phyloP scores from a whole-genome alignment of 2,113 vertebrate genomes.

The Psettodes erumei region DNA sequence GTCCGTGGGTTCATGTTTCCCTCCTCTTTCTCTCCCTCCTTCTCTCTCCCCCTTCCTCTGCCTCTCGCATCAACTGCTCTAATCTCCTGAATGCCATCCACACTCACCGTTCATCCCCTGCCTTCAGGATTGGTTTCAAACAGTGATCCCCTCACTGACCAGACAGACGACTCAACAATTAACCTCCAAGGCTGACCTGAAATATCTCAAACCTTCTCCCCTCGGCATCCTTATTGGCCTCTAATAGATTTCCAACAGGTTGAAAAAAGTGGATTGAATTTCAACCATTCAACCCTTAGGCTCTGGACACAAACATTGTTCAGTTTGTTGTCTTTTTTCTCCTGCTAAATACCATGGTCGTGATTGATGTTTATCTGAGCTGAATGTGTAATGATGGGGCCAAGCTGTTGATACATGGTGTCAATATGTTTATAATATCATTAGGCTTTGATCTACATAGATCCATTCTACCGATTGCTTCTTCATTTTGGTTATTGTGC shows the following conservation, averaged over 20 bases:
- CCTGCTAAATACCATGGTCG: conserved; percentile 42
- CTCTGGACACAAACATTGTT: conserved; percentile 53
- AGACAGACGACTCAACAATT: conserved; percentile 80
- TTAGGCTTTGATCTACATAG: conserved; percentile 29
- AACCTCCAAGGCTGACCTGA: conserved; percentile 81
- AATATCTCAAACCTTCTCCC: conserved; percentile 75
- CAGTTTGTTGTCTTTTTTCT: conserved; percentile 39
- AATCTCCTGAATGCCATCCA: conserved; percentile 75
- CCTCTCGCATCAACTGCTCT: conserved; percentile 69
- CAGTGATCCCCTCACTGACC: conserved; percentile 75
- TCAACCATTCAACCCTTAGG: conserved; percentile 42
- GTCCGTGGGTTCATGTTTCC: conserved; percentile 52
- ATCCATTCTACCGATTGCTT: conserved; percentile 44
- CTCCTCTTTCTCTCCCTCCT: conserved; percentile 19
- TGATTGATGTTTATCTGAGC: conserved; percentile 44
- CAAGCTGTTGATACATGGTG: conserved; percentile 8
- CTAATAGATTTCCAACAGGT: conserved; percentile 79
- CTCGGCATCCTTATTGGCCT: conserved; percentile 66
- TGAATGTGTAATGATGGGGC: conserved; percentile 21
- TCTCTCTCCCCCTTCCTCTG: conserved; percentile 18
- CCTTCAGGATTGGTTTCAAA: conserved; percentile 73
- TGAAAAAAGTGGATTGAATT: conserved; percentile 72
- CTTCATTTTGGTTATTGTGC: conserved; percentile 44
- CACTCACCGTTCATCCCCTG: conserved; percentile 67
- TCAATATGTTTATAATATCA: conserved; percentile 47